Conservation (phyloP, 2,888 invertebrate species). For the Lysandra bellargus region DNA sequence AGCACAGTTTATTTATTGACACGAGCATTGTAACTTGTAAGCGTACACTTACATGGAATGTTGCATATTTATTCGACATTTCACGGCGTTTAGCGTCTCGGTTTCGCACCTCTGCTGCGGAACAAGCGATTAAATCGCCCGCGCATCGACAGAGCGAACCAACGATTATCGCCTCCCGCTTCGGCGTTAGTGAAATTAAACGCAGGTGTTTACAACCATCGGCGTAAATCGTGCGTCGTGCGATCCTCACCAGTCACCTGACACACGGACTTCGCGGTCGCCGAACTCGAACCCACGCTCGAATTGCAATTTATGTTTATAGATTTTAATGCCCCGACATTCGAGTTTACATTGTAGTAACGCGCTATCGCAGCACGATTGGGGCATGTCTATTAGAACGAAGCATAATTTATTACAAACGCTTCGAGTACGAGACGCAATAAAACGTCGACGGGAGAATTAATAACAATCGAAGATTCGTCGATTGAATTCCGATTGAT, state of each 20-base stretch:
- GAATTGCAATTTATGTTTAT: constrained; percentile 21
- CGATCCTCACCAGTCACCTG: constrained; percentile 43
- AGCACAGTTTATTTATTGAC: constrained; percentile 28
- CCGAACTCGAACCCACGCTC: constrained; percentile 21
- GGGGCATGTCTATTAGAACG: not conserved
- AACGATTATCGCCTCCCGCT: constrained; percentile 18
- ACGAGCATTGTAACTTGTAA: constrained; percentile 34
- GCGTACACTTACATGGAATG: constrained; percentile 43
- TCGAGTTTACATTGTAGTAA: not conserved
- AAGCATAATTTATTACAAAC: constrained; percentile 2
- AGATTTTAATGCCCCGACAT: constrained; percentile 13
- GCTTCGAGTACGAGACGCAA: not conserved
- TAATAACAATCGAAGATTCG: constrained; percentile 56
- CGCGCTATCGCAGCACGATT: not conserved
- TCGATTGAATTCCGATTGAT: constrained; percentile 57
- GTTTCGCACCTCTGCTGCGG: constrained; percentile 50
- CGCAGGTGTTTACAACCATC: constrained; percentile 36
- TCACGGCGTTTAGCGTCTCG: constrained; percentile 52
- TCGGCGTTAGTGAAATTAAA: constrained; percentile 28
- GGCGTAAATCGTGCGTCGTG: constrained; percentile 46
- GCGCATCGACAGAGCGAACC: constrained; percentile 30
- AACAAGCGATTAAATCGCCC: constrained; percentile 36
- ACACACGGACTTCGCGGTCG: constrained; percentile 37
- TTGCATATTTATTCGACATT: constrained; percentile 53
- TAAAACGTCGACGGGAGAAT: constrained; percentile 14